These are phyloP conservation scores for Chroicocephalus ridibundus DNA, from an alignment of 2,113 vertebrate species.

Conservation along the genomic window DNA sequence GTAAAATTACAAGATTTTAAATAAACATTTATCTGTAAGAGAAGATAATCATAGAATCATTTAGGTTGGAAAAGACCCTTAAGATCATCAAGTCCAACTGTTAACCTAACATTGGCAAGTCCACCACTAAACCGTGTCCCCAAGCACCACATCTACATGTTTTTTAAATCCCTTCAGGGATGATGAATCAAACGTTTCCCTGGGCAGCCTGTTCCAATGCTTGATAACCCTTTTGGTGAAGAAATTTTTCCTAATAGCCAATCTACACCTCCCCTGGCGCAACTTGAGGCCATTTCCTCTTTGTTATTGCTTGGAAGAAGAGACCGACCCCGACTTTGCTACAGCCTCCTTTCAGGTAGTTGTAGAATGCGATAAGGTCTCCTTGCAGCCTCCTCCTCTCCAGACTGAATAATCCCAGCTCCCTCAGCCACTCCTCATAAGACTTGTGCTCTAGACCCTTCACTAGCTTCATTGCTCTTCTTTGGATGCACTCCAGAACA, in stretches of 20 bases:
- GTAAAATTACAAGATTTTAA: not conserved
- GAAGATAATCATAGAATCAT: not conserved
- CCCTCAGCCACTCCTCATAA: not conserved
- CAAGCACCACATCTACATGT: rapidly evolving
- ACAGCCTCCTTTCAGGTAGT: not conserved
- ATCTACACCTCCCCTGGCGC: not conserved
- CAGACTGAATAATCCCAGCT: not conserved
- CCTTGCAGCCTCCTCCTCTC: not conserved
- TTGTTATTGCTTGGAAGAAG: not conserved
- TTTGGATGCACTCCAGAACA: not conserved
- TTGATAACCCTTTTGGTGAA: not conserved
- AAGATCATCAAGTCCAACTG: not conserved
- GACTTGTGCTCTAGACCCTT: not conserved
- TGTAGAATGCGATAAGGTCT: not conserved
- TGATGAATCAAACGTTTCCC: not conserved
- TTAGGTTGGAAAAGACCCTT: not conserved
- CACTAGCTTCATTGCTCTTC: rapidly evolving
- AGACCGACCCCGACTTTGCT: rapidly evolving
- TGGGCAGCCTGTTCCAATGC: not conserved
- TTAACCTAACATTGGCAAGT: not conserved
- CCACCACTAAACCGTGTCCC: not conserved
- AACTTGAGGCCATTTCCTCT: not conserved
- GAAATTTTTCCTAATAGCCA: not conserved
- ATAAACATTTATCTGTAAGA: not conserved
- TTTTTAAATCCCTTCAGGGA: not conserved